Evolutionary conservation across 2,797 vertebrate genomes (phyloP).

Genomic region (Gallinago solitaria): DNA sequence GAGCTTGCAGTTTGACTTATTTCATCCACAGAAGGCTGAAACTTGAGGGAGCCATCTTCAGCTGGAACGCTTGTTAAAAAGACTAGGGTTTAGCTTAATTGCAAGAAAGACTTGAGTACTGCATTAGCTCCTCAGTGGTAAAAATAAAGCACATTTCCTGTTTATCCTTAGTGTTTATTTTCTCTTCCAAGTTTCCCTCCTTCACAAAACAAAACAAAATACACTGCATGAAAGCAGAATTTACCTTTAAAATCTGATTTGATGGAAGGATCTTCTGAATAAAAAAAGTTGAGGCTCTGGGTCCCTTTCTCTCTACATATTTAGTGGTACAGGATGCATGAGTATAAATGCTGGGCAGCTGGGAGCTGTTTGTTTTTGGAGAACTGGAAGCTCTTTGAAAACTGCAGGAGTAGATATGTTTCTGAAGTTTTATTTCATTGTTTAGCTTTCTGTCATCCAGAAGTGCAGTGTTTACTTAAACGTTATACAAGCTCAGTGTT

Average conservation of each 20-base stretch:
- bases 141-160: neutral
- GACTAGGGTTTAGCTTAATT: neutral
- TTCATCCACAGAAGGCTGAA: neutral
- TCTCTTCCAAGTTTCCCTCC: neutral
- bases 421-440: constrained; percentile 67
- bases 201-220: constrained; percentile 8
- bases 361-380: constrained; percentile 53
- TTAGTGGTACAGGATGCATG: neutral
- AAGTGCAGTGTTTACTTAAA: constrained; percentile 69
- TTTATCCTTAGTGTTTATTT: neutral
- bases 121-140: neutral
- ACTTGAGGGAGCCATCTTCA: neutral
- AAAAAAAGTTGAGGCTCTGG: neutral
- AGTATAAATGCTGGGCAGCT: constrained; percentile 22
- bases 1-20: neutral
- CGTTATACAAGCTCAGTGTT: constrained; percentile 62
- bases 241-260: constrained; percentile 25
- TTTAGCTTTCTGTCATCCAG: constrained; percentile 63
- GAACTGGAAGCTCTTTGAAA: constrained; percentile 58
- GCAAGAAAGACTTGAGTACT: neutral
- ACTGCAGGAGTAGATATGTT: constrained; percentile 60
- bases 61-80: neutral
- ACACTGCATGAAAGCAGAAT: neutral
- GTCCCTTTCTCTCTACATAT: neutral
- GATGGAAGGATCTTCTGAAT: neutral